Percentiles rank a stretch among this genome's conserved stretches.
phyloP scores from a whole-genome alignment of 2,113 vertebrate genomes.

The Podarcis muralis region DNA sequence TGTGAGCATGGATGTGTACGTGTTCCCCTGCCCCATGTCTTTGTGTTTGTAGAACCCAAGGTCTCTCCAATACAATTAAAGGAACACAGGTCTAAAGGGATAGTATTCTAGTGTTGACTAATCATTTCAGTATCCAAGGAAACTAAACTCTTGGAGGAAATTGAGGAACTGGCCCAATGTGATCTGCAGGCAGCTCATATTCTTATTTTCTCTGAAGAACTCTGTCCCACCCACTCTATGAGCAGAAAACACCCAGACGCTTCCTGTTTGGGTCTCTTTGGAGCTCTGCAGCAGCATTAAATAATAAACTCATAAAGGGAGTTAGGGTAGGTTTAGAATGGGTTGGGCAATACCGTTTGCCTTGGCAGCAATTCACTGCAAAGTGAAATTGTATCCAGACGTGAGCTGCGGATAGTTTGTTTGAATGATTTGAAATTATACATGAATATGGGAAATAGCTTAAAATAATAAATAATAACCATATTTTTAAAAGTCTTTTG shows the following conservation, averaged over 20 bases:
- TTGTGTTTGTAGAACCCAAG: background rate
- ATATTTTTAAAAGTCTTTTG: too few species aligned
- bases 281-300: conserved; percentile 47
- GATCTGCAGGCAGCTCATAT: conserved; percentile 59
- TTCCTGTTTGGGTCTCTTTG: conserved; percentile 67
- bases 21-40: background rate
- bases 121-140: conserved; percentile 52
- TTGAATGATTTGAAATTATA: conserved; percentile 36
- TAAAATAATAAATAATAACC: conserved; percentile 3
- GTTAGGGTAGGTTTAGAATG: conserved; percentile 55
- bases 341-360: conserved; percentile 40
- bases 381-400: conserved; percentile 55
- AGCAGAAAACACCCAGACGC: conserved; percentile 56
- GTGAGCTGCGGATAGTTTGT: conserved; percentile 23
- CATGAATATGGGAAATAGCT: conserved; percentile 43
- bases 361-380: conserved; percentile 55
- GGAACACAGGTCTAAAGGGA: conserved; percentile 31
- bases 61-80: conserved; percentile 28
- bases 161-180: conserved; percentile 47
- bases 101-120: conserved; percentile 54
- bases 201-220: conserved; percentile 60
- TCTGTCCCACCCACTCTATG: conserved; percentile 56
- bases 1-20: too few species aligned
- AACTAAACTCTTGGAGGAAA: conserved; percentile 57
- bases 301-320: conserved; percentile 66